Base-by-base conservation (phyloP, 2,113 vertebrate species). In the Leuciscus idus region DNA sequence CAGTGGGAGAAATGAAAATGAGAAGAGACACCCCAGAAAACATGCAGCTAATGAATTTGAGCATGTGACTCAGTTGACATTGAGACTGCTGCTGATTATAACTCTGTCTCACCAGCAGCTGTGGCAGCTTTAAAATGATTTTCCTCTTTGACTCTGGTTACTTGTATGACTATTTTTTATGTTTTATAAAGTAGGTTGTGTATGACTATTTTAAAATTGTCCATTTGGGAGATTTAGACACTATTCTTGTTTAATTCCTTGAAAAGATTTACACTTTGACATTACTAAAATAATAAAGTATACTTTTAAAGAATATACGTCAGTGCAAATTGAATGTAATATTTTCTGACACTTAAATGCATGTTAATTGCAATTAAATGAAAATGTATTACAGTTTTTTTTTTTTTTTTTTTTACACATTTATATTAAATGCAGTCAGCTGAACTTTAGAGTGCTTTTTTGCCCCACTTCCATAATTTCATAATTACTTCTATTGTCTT, bases 101-200 rank as follows among this genome's bases (percentile, higher is more conserved):
- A 26, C 36, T 48, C 75, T 81, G 61, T 64, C 79, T 79, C 77
- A 1, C 15, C 26, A 30, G 26, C 74, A 75, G 73, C 73, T 75
- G 73, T 50, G 13, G 76, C 76, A 15, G 33, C 77, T 39, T 79
- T 15, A 61, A n/a, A 23, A 59, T 36, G 9, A 61, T 59, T 12
- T 19, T 23, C 30, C 30, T 57, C 28, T 36, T 59, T 79, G 52
- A 59, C 23, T 59, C 19, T 36, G 10, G 10, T 6, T 4, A 57
- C 12, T 59, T 79, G 0, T 23, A 59, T 23, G 52, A 23, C 59
- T 59, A 52, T 79, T 59, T 9, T 6, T 6, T 33, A 5, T 36
- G 4, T 33, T 13, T 50, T 50, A 57, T n/a, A 59, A 57, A 12
- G 4, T 39, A 19, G 2, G 12, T 5, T 39, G 17, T 23, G 12